Percentiles rank a stretch among this genome's conserved stretches.
Evolutionary conservation across 2,797 vertebrate genomes (phyloP).

Genomic region (Paratrypauchen microcephalus): DNA sequence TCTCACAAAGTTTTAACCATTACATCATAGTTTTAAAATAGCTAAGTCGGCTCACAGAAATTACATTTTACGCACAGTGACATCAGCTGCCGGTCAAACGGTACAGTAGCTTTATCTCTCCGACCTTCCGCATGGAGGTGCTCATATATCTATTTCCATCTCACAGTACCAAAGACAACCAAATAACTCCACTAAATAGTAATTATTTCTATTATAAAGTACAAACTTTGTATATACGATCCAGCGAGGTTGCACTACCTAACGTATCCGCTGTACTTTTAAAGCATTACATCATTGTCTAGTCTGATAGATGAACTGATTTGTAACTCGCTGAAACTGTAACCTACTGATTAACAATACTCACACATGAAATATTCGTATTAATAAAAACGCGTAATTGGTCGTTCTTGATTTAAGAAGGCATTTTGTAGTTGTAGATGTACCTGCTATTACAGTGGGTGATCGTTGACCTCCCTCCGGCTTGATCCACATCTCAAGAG

Average conservation of each 20-base stretch:
- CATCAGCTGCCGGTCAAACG: conserved; percentile 71
- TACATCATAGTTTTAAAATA: conserved; percentile 81
- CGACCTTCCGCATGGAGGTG: conserved; percentile 9
- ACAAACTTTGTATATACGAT: conserved; percentile 45
- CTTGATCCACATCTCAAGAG: conserved; percentile 94
- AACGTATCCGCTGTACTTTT: conserved; percentile 67
- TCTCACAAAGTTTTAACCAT: conserved; percentile 74
- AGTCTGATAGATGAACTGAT: conserved; percentile 70
- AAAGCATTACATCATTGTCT: conserved; percentile 78
- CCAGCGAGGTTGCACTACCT: conserved; percentile 58
- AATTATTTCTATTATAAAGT: conserved; percentile 3
- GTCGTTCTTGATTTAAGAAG: not conserved
- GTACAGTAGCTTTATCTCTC: conserved; percentile 56
- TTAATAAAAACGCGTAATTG: not conserved
- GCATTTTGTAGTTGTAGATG: conserved; percentile 35
- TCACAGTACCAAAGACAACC: not conserved
- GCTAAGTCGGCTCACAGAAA: conserved; percentile 66
- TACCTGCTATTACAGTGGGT: conserved; percentile 96
- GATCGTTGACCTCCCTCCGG: conserved; percentile 96
- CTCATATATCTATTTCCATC: not conserved
- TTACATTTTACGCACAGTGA: conserved; percentile 74
- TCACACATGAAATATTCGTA: conserved; percentile 5
- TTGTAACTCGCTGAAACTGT: conserved; percentile 71
- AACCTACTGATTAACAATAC: conserved; percentile 34
- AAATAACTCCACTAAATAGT: not conserved